These are phyloP conservation scores for Nautilus pompilius DNA, from an alignment of 1,140 invertebrate species.

Conservation along the genomic window DNA sequence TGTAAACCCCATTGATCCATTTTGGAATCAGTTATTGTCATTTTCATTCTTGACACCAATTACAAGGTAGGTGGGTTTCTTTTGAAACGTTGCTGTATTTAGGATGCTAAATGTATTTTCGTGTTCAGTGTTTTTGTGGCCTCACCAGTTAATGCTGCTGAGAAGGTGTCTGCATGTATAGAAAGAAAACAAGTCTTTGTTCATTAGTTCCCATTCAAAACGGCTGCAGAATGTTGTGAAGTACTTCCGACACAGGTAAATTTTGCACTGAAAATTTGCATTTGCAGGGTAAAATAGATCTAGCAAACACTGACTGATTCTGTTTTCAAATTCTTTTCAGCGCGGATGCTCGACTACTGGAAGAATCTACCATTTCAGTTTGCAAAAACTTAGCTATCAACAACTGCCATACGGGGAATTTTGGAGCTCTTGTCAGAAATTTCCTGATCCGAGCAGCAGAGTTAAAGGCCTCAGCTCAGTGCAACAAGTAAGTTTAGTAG, in stretches of 20 bases:
- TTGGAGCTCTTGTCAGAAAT: slow-evolving; percentile 79
- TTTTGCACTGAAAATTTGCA: too few species aligned
- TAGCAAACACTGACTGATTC: too few species aligned
- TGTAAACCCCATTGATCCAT: slow-evolving; percentile 83
- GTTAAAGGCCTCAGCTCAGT: slow-evolving; percentile 75
- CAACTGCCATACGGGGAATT: slow-evolving; percentile 82
- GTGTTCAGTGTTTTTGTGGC: not conserved
- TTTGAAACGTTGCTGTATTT: not conserved
- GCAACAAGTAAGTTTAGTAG: slow-evolving; percentile 72
- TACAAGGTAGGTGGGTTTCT: slow-evolving; percentile 32
- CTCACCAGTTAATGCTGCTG: not conserved
- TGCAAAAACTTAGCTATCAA: slow-evolving; percentile 61
- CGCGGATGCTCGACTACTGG: slow-evolving; percentile 74
- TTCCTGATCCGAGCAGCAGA: slow-evolving; percentile 76
- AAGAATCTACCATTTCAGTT: slow-evolving; percentile 66
- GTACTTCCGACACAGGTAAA: not conserved
- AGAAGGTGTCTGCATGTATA: not conserved
- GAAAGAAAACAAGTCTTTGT: not conserved
- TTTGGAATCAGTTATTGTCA: slow-evolving; percentile 90
- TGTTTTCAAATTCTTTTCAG: slow-evolving; percentile 62
- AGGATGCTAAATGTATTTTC: not conserved
- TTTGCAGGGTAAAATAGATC: too few species aligned
- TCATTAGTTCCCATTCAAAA: not conserved
- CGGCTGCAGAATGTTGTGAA: not conserved
- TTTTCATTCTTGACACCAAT: slow-evolving; percentile 73